Base-by-base conservation (phyloP, 2,888 invertebrate genomes). In the Mactromeris polynyma region DNA sequence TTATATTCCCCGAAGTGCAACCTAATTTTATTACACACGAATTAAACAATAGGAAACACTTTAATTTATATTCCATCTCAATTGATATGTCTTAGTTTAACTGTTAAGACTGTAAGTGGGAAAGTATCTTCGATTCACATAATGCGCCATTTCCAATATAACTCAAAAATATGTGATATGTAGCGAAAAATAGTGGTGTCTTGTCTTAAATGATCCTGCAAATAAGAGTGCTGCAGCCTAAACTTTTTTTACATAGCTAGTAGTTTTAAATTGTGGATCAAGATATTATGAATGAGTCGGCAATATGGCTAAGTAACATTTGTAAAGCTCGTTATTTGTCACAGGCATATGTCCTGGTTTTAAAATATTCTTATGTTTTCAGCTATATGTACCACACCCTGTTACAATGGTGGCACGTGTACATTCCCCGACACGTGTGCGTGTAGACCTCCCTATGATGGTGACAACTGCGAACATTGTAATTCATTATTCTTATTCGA, bases 361-460 rank as follows among this genome's bases (percentile, higher is more conserved):
- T n/a, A 26, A 26, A 64, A 6, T 6, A 54, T 26, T 26, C 14
- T 0, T 17, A 38, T 42, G 4, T 69, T 69, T 88, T 40, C 73
- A 88, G 88, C 88, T 17, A 84, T 88, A 79, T 88, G 88, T 84
- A 19, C 38, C 9, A 73, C 81, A n/a, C 69, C 69, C n/a, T 88
- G 88, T 38, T 51, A 31, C 0, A 81, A 84, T 78, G 88, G 85
- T 38, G 88, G 88, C 2, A 84, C 88, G 0, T 88, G 88, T 69
- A 81, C 54, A 14, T 21, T n/a, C 2, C 88, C 88, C 17, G 73
- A 88, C 31, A 36, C 19, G 14, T 88, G 88, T 46, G n/a, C 19
- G 11, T 88, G 88, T 84, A 69, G 40, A n/a, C 69, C 33, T 4
- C 80, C 84, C 17, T 77, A 84, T 64, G 81, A 42, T n/a, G 88